Evolutionary conservation across 2,113 vertebrate species (phyloP).

Genomic region (Tamias sibiricus): DNA sequence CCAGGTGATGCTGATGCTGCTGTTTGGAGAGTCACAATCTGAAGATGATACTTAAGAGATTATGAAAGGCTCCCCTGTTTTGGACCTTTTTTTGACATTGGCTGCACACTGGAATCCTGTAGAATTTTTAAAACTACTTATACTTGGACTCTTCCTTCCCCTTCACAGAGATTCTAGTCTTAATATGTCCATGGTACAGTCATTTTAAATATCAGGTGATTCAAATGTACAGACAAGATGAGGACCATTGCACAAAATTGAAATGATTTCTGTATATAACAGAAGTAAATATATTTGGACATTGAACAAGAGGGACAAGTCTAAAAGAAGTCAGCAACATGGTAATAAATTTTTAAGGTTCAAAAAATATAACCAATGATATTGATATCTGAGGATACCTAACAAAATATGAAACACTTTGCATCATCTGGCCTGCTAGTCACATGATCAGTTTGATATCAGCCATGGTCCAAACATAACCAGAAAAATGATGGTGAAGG

Average conservation of each 20-base stretch:
- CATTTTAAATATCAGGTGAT: neutral
- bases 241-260: neutral
- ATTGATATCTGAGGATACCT: neutral
- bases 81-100: neutral
- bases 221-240: slow-evolving; percentile 15
- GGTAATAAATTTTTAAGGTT: neutral
- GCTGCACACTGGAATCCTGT: neutral
- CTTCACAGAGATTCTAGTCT: neutral
- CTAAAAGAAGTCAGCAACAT: slow-evolving; percentile 23
- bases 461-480: slow-evolving; percentile 9
- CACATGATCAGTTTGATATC: slow-evolving; percentile 29
- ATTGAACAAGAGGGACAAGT: slow-evolving; percentile 26
- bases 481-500: slow-evolving; percentile 1
- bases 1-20: neutral
- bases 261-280: neutral
- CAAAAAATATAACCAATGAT: neutral
- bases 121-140: neutral
- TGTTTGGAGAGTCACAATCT: no score
- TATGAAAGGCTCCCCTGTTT: neutral
- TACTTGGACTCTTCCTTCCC: neutral
- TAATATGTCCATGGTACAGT: neutral
- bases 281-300: neutral
- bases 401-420: slow-evolving; percentile 19
- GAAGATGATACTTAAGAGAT: neutral
- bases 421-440: neutral